Conservation (phyloP, 1,140 invertebrate genomes). For the Leucophenga varia region DNA sequence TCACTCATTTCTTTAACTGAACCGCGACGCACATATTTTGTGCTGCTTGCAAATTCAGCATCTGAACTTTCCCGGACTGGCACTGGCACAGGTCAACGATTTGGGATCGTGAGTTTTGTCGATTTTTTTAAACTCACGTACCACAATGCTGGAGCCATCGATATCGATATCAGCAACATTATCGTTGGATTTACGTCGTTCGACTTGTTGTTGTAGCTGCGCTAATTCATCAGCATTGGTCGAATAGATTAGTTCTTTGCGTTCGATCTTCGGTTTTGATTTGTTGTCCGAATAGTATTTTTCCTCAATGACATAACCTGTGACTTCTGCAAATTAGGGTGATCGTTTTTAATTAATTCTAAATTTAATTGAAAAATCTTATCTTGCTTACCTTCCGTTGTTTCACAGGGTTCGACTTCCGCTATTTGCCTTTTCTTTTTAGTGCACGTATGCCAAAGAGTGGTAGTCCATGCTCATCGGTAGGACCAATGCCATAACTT, state of each 20-base stretch:
- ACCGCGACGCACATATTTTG: slow-evolving; percentile 62
- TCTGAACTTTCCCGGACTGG: slow-evolving; percentile 14
- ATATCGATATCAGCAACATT: slow-evolving; percentile 30
- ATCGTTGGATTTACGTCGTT: slow-evolving; percentile 16
- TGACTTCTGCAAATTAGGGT: slow-evolving; percentile 57
- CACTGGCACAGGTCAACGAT: slow-evolving; percentile 31
- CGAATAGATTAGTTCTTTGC: slow-evolving; percentile 69
- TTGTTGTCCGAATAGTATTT: slow-evolving; percentile 69
- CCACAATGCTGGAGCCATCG: slow-evolving; percentile 16
- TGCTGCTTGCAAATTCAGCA: slow-evolving; percentile 11
- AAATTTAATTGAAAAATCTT: background rate
- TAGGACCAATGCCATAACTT: slow-evolving; percentile 78
- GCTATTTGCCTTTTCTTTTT: slow-evolving; percentile 62
- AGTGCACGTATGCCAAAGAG: slow-evolving; percentile 75
- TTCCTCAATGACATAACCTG: slow-evolving; percentile 66
- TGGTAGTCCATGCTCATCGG: slow-evolving; percentile 74
- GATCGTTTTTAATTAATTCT: background rate
- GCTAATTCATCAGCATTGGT: slow-evolving; percentile 63
- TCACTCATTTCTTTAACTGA: slow-evolving; percentile 73
- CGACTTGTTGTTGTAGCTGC: slow-evolving; percentile 34
- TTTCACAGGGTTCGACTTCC: slow-evolving; percentile 47
- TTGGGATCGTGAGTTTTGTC: no score
- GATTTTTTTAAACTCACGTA: slow-evolving; percentile 39
- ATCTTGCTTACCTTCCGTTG: slow-evolving; percentile 56
- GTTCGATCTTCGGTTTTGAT: slow-evolving; percentile 64